Conservation (phyloP, 2,797 vertebrate genomes). For the Octomys mimax region DNA sequence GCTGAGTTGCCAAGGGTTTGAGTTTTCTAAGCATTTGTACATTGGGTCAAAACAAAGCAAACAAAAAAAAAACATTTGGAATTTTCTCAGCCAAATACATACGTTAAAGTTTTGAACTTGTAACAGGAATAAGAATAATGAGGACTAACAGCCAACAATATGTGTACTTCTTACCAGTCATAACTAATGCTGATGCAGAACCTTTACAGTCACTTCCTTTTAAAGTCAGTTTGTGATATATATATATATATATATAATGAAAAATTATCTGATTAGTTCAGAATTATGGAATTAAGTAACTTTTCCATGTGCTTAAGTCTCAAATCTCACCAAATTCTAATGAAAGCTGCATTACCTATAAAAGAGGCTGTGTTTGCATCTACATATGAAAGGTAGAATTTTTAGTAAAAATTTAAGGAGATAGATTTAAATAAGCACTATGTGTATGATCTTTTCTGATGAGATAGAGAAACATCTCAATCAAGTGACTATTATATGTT, state of each 20-base stretch:
- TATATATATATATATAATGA: neutral
- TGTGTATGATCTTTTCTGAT: neutral
- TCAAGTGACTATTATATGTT: neutral
- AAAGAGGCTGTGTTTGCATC: neutral
- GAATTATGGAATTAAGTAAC: neutral
- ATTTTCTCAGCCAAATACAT: neutral
- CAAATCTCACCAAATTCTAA: conserved; percentile 17
- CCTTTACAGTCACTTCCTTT: neutral
- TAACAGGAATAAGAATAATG: neutral
- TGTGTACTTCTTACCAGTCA: neutral
- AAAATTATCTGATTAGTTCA: neutral
- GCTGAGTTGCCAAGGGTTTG: conserved; percentile 50
- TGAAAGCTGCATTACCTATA: neutral
- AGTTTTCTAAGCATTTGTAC: conserved; percentile 53
- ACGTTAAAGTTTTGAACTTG: conserved; percentile 33
- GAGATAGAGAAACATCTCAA: conserved; percentile 6
- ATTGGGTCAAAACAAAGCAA: neutral
- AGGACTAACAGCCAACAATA: neutral
- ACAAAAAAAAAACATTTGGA: neutral
- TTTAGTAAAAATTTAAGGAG: conserved; percentile 1
- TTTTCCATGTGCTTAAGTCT: neutral
- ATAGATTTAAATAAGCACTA: neutral
- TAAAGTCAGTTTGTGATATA: conserved; percentile 18
- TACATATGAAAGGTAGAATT: neutral
- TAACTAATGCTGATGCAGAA: neutral